Percentiles rank a stretch among this genome's conserved stretches.
Evolutionary conservation across 2,888 invertebrate genomes (phyloP).

Genomic region (Spicauda simplicius): DNA sequence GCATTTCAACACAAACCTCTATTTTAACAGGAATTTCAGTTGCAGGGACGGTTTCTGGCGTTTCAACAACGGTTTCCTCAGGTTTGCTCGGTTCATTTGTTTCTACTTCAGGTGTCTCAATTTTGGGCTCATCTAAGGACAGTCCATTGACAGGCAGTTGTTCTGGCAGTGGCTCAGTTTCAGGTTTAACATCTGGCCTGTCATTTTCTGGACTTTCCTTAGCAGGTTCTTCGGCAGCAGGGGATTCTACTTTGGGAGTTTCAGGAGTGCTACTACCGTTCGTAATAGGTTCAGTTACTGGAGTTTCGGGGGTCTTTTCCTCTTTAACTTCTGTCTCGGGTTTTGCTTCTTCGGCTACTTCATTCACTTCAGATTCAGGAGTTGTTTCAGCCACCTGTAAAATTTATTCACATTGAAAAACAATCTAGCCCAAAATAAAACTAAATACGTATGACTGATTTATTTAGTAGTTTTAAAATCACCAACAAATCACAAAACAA

Average conservation of each 20-base stretch:
- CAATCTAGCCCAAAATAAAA: background rate
- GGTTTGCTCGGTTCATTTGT: conserved; percentile 62
- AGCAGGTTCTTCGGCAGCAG: conserved; percentile 44
- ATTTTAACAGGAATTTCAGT: conserved; percentile 76
- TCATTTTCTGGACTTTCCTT: conserved; percentile 52
- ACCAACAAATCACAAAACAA: conserved; percentile 12
- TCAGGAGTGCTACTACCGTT: conserved; percentile 78
- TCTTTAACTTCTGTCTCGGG: conserved; percentile 63
- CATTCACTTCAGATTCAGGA: conserved; percentile 62
- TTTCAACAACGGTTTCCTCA: conserved; percentile 63
- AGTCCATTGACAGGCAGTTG: conserved; percentile 74
- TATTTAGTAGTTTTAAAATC: conserved; percentile 1
- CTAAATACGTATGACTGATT: background rate
- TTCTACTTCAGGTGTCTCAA: conserved; percentile 55
- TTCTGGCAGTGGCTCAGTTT: conserved; percentile 63
- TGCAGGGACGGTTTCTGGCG: conserved; percentile 66
- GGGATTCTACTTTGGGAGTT: conserved; percentile 61
- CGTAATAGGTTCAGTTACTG: conserved; percentile 78
- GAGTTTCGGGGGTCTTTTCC: conserved; percentile 78
- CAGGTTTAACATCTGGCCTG: conserved; percentile 56
- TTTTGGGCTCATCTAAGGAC: conserved; percentile 67
- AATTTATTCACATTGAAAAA: conserved; percentile 39
- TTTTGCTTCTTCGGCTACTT: conserved; percentile 64
- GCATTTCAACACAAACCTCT: conserved; percentile 85
- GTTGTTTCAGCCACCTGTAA: conserved; percentile 71